These are phyloP conservation scores for Agrochola lychnidis DNA, from an alignment of 2,888 invertebrate genomes.

Conservation along the genomic window DNA sequence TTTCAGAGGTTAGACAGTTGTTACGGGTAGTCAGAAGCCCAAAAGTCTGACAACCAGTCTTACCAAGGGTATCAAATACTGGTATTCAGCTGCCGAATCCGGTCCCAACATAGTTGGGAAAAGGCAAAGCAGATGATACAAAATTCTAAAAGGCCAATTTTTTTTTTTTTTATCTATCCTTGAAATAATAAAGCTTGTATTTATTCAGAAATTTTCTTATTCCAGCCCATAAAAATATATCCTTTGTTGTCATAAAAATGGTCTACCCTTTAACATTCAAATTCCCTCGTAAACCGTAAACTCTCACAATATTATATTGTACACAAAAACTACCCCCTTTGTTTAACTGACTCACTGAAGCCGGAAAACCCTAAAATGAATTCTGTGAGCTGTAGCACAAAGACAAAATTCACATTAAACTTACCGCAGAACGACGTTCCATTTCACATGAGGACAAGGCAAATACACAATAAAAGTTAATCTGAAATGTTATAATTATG, in stretches of 20 bases:
- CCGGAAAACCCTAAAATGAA: constrained; percentile 36
- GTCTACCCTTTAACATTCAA: constrained; percentile 9
- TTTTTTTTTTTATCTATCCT: too few species aligned
- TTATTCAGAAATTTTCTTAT: constrained; percentile 4
- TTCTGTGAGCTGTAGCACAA: constrained; percentile 4
- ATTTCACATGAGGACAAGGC: constrained; percentile 24
- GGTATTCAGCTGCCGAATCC: too few species aligned
- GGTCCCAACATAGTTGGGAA: too few species aligned
- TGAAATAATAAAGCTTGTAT: constrained; percentile 1
- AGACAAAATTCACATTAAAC: constrained; percentile 18
- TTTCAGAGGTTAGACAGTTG: too few species aligned
- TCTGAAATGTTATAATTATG: constrained; percentile 22
- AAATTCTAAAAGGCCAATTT: not conserved
- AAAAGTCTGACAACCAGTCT: too few species aligned
- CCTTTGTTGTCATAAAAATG: constrained; percentile 34
- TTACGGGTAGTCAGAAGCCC: too few species aligned
- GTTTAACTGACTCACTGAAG: constrained; percentile 17
- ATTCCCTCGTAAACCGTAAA: constrained; percentile 32
- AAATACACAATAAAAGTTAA: not conserved
- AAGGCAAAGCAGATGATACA: too few species aligned
- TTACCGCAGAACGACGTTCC: constrained; percentile 4
- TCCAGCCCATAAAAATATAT: constrained; percentile 19
- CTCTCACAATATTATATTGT: constrained; percentile 29
- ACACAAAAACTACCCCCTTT: constrained; percentile 40
- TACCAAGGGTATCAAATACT: too few species aligned